Base-by-base conservation (phyloP, 1,140 invertebrate genomes). In the Melitaea cinxia region DNA sequence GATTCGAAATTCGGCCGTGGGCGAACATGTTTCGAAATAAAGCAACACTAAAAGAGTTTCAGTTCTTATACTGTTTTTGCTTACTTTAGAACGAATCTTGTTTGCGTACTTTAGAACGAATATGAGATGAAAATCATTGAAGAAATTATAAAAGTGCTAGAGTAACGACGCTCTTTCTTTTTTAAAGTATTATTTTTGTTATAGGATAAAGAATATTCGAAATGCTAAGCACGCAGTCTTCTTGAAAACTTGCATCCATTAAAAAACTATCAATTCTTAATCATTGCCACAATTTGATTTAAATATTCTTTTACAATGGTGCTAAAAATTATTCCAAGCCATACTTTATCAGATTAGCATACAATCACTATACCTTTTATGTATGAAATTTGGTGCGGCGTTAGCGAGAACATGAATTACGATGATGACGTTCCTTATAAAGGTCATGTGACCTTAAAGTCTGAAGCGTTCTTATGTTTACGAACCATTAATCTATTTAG, bases 1-100 rank as follows among this genome's bases (percentile, higher is more conserved):
- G 71, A 74, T 78, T 77, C 70, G 75, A 80, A 75, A 80, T 82
- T 85, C 70, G 75, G 74, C 73, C 74, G 86, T 89, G 83, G 86
- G 86, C 84, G 86, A 83, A 84, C 82, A 73, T 65, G 79, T 81
- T 84, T 73, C 58, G 76, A 75, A 75, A 78, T 70, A 19, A 72
- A 72, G 39, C 56, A 50, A 60, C 54, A 33, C 49, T 65, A 28
- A 47, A 55, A 64, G 39, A 28, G 49, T 59, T 63, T 62, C 56
- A 35, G 28, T 33, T 49, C 57, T 67, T 49, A 72, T 55, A 67
- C 65, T 49, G 60, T 47, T 67, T 65, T 56, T 35, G 35, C 33
- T 58, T 28, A n/a, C n/a, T n/a, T n/a, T n/a, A 24, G 59, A 26
- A 52, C 14, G 47, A 26, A 37, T 57, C 45, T 39, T 65, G 63